These are phyloP conservation scores for Chaetodon auriga DNA, from an alignment of 2,113 vertebrate species.

Conservation along the genomic window DNA sequence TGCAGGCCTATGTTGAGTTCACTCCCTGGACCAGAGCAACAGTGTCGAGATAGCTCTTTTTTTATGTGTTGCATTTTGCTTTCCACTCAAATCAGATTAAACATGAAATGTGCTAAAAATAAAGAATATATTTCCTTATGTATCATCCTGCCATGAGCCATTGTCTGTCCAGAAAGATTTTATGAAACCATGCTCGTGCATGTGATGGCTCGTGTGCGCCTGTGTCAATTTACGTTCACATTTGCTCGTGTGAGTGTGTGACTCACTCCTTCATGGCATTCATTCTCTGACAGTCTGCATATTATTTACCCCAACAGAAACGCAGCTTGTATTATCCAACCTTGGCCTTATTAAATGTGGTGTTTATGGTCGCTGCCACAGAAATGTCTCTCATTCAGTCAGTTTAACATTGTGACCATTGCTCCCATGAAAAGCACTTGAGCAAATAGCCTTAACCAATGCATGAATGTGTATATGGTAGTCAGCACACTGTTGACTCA, in stretches of 20 bases:
- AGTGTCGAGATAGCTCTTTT: background rate
- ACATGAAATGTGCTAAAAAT: background rate
- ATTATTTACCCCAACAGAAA: slow-evolving; percentile 44
- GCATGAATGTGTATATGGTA: background rate
- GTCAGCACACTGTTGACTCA: slow-evolving; percentile 14
- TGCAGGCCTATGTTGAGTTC: background rate
- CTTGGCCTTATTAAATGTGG: slow-evolving; percentile 15
- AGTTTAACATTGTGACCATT: slow-evolving; percentile 28
- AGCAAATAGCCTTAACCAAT: background rate
- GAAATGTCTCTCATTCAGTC: slow-evolving; percentile 31
- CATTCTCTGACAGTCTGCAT: slow-evolving; percentile 20
- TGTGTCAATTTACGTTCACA: slow-evolving; percentile 2
- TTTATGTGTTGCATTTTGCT: background rate
- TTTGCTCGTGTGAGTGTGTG: slow-evolving; percentile 28
- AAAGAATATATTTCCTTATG: background rate
- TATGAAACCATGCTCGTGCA: slow-evolving; percentile 8
- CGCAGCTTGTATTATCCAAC: slow-evolving; percentile 41
- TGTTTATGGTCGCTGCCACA: slow-evolving; percentile 10
- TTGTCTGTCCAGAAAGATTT: slow-evolving; percentile 25
- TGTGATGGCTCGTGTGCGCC: slow-evolving; percentile 13
- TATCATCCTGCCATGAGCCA: slow-evolving; percentile 10
- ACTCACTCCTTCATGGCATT: slow-evolving; percentile 41
- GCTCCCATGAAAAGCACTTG: slow-evolving; percentile 14
- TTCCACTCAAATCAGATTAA: slow-evolving; percentile 1
- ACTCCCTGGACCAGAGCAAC: background rate